A percentile compares a stretch with the other conserved stretches of the same genome.
phyloP scores from a whole-genome alignment of 2,113 vertebrate genomes.

The Myiozetetes cayanensis region DNA sequence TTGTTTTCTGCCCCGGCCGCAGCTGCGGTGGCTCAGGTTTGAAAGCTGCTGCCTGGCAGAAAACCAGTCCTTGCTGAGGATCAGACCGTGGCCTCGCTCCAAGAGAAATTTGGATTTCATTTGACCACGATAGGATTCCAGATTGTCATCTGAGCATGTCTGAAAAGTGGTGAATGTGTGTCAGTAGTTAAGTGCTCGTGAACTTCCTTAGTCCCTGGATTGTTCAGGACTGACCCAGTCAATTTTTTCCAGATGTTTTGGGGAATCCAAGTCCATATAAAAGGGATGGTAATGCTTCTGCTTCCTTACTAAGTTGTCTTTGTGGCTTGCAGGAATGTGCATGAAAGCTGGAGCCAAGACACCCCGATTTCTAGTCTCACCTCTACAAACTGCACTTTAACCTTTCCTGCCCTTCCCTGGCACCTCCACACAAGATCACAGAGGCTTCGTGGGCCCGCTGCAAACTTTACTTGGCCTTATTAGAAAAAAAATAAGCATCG shows the following conservation, averaged over 20 bases:
- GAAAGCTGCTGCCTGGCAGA: constrained; percentile 39
- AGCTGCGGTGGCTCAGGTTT: constrained; percentile 51
- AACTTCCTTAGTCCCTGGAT: constrained; percentile 63
- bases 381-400: constrained; percentile 64
- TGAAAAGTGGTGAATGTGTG: constrained; percentile 55
- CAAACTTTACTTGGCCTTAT: constrained; percentile 49
- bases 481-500: constrained; percentile 39
- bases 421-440: constrained; percentile 43
- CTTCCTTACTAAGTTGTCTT: constrained; percentile 60
- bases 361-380: constrained; percentile 37
- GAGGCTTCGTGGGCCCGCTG: background rate
- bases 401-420: constrained; percentile 55
- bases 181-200: constrained; percentile 58
- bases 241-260: constrained; percentile 66
- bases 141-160: constrained; percentile 63
- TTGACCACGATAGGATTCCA: constrained; percentile 55
- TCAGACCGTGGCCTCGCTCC: constrained; percentile 45
- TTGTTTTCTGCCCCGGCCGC: constrained; percentile 17
- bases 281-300: constrained; percentile 51
- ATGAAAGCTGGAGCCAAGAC: constrained; percentile 54
- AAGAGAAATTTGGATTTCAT: constrained; percentile 68
- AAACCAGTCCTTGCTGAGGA: constrained; percentile 25
- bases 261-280: constrained; percentile 47
- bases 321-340: constrained; percentile 56
- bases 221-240: constrained; percentile 56